These are phyloP conservation scores for Aegypius monachus DNA, from an alignment of 2,113 vertebrate genomes.

Conservation along the genomic window DNA sequence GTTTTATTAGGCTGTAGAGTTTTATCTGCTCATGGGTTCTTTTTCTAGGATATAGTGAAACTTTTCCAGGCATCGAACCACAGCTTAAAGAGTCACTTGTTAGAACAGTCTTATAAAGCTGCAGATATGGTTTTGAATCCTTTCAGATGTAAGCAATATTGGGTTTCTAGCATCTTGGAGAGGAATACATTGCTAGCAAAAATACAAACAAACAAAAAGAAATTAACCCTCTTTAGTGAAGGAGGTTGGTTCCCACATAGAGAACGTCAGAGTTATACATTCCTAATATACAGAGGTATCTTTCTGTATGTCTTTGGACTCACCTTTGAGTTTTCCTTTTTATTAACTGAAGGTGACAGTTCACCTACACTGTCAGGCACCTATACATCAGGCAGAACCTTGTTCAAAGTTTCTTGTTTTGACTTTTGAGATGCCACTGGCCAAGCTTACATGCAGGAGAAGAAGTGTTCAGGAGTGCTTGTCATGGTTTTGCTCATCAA, in stretches of 20 bases:
- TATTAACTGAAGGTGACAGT: background rate
- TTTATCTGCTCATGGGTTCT: background rate
- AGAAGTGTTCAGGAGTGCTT: background rate
- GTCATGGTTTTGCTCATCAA: background rate
- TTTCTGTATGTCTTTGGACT: background rate
- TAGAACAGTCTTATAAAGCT: background rate
- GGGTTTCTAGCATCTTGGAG: background rate
- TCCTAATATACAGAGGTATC: background rate
- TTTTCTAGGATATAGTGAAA: background rate
- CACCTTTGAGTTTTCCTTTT: background rate
- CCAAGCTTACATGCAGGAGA: background rate
- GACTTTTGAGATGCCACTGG: background rate
- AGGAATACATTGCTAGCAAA: background rate
- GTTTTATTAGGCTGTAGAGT: background rate
- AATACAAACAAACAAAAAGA: background rate
- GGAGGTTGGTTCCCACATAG: background rate
- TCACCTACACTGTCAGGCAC: background rate
- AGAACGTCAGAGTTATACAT: background rate
- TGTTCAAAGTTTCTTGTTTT: background rate
- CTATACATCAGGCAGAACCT: background rate
- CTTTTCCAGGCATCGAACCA: background rate
- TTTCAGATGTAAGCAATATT: background rate
- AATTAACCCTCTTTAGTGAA: background rate
- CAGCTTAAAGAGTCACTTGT: background rate
- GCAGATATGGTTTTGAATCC: background rate